Base-by-base conservation (phyloP, 2,797 vertebrate species). In the Melanotaenia parkinsoni region DNA sequence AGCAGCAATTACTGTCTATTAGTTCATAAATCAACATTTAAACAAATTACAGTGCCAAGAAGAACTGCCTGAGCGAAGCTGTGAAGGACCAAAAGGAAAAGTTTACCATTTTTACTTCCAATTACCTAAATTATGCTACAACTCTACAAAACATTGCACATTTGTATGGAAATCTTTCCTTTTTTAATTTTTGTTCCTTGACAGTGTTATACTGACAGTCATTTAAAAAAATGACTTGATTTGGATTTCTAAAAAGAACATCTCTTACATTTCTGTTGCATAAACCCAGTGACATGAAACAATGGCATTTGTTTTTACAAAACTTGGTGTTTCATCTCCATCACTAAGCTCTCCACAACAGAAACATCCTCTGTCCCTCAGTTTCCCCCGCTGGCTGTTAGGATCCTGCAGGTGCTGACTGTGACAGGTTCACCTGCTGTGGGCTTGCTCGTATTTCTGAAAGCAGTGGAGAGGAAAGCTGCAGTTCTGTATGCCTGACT, bases 21-120 rank as follows among this genome's bases (percentile, higher is more conserved):
- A 93, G 85, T 92, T 92, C 84, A 93, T 94, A 93, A 93, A 94
- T 94, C 91, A 92, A 92, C 91, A 93, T 93, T 92, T 92, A 90
- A 93, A 91, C 86, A 94, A 91, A 94, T 94, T 87, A 84, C 64
- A 81, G 79, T 63, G 76, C 80, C 50, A 47, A 80, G 67, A 70
- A 70, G 56, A 82, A 67, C 30, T 57, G 63, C 45, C 67, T 67
- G 60, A 80, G 85, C 68, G 70, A 51, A n/a, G 53, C 45, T 67
- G 33, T 5, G 16, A 70, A 61, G 81, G 83, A 82, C 73, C 85
- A 83, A 87, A 78, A 76, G 70, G 26, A 83, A 76, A 0, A 3
- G 69, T 60, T 64, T 71, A 32, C 43, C 76, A 30, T 70, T 75
- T 64, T 67, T 50, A 81, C 22, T 64, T 74, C 20, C 13, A 22